phyloP scores from a whole-genome alignment of 2,113 vertebrate species.

The Apistogramma diplotaenia region DNA sequence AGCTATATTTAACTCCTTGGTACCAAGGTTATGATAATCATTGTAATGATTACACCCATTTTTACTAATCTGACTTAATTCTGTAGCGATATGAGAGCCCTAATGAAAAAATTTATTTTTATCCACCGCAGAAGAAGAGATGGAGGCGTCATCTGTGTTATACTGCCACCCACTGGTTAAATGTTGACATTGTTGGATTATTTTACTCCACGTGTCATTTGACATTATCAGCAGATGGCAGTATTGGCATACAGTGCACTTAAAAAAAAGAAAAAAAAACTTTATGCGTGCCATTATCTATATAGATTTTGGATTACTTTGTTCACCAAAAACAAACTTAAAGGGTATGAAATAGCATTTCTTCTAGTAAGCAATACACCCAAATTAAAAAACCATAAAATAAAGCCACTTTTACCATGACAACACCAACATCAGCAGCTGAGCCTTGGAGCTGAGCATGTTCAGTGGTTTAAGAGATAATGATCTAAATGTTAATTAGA shows the following conservation, averaged over 20 bases:
- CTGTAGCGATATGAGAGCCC: too few species aligned
- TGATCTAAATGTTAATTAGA: constrained; percentile 70
- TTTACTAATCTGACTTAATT: background rate
- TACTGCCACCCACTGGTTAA: constrained; percentile 17
- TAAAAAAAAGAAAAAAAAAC: background rate
- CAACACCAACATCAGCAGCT: background rate
- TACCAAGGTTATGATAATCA: too few species aligned
- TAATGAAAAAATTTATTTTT: background rate
- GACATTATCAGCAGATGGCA: constrained; percentile 62
- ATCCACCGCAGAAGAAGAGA: background rate
- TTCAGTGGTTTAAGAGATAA: constrained; percentile 44
- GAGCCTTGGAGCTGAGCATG: background rate
- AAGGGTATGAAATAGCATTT: background rate
- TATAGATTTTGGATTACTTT: background rate
- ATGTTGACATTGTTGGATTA: background rate
- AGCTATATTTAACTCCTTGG: too few species aligned
- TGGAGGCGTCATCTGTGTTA: background rate
- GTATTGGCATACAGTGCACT: constrained; percentile 17
- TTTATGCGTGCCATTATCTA: background rate
- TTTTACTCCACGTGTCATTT: background rate
- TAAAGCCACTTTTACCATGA: background rate
- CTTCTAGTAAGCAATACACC: background rate
- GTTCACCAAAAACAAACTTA: background rate
- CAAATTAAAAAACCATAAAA: background rate
- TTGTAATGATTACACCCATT: too few species aligned